Evolutionary conservation across 2,888 invertebrate genomes (phyloP).

Genomic region (Erpobdella octoculata): DNA sequence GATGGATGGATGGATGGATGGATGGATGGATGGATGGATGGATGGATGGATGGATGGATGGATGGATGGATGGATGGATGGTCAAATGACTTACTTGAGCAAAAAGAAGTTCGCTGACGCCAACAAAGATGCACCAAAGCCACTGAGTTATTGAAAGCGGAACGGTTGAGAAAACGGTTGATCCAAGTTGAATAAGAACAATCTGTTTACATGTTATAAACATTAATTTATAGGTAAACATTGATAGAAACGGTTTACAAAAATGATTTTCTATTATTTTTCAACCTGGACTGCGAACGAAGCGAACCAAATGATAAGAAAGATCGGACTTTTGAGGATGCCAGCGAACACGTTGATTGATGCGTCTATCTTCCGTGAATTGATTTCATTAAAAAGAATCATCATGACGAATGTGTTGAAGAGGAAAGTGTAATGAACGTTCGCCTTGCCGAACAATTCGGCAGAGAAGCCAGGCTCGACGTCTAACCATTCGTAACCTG

Average conservation of each 20-base stretch:
- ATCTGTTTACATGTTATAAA: not conserved
- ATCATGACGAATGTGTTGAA: conserved; percentile 29
- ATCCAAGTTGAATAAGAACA: conserved; percentile 13
- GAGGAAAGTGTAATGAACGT: conserved; percentile 25
- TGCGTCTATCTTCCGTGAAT: conserved; percentile 22
- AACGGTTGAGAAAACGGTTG: conserved; percentile 10
- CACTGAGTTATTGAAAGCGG: conserved; percentile 14
- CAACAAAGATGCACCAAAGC: conserved; percentile 18
- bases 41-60: too few species aligned
- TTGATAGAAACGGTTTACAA: not conserved
- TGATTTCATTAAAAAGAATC: conserved; percentile 29
- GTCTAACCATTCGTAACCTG: conserved; percentile 19
- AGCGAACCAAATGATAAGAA: conserved; percentile 20
- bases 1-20: too few species aligned
- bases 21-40: too few species aligned
- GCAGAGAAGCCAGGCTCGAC: conserved; percentile 14
- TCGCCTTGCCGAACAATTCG: conserved; percentile 2
- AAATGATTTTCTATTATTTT: not conserved
- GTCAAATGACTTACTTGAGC: too few species aligned
- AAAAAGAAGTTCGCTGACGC: conserved; percentile 20
- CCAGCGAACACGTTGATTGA: conserved; percentile 25
- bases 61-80: too few species aligned
- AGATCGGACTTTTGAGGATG: conserved; percentile 9
- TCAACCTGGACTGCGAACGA: conserved; percentile 20
- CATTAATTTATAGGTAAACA: not conserved